Conservation (phyloP, 2,888 invertebrate species). For the Ophion costatus region DNA sequence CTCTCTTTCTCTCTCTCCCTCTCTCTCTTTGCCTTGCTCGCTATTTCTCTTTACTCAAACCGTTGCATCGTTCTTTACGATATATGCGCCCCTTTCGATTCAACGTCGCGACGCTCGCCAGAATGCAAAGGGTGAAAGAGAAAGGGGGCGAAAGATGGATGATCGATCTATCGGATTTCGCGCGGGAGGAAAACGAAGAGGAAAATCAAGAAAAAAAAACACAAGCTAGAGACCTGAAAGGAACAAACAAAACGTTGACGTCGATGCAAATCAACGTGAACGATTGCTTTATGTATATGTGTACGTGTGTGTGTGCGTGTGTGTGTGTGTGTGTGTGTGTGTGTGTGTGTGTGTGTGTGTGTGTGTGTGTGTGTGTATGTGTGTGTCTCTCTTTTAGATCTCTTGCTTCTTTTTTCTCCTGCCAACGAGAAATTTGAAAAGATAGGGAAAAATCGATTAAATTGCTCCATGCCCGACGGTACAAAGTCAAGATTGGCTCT, state of each 20-base stretch:
- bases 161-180: conserved; percentile 69
- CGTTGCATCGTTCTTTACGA: conserved; percentile 44
- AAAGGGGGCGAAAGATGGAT: conserved; percentile 63
- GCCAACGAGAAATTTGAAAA: too few relatives aligned
- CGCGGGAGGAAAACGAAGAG: conserved; percentile 13
- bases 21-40: conserved; percentile 48
- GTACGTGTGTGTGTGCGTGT: too few relatives aligned
- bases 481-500: too few relatives aligned
- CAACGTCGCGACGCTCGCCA: conserved; percentile 54
- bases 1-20: conserved; percentile 27
- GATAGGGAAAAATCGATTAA: too few relatives aligned
- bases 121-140: neutral
- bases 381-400: too few relatives aligned
- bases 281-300: neutral
- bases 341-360: too few relatives aligned
- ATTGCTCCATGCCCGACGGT: too few relatives aligned
- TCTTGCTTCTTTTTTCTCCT: too few relatives aligned
- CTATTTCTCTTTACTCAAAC: conserved; percentile 33
- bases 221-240: neutral
- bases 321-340: too few relatives aligned
- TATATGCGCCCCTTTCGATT: conserved; percentile 29
- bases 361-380: too few relatives aligned
- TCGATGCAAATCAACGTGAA: conserved; percentile 30
- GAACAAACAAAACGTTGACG: conserved; percentile 16
- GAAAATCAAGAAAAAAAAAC: neutral